A percentile compares a stretch with the other conserved stretches of the same genome.
Conservation (phyloP, 2,113 vertebrate species). For the Columbina picui region DNA sequence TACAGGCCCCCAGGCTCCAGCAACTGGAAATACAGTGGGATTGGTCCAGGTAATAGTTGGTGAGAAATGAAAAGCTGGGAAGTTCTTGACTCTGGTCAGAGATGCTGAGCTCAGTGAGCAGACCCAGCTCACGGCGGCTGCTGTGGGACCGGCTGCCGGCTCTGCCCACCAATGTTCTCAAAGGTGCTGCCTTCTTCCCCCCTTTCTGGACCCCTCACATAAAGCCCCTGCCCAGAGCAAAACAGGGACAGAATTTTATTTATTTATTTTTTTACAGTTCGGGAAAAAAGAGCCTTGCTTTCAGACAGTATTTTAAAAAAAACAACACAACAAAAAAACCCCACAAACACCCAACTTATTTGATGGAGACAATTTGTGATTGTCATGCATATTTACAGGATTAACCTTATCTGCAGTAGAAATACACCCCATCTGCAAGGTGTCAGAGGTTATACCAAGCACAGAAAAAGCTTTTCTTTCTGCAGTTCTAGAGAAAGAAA, state of each 20-base stretch:
- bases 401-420: background rate
- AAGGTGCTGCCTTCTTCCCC: background rate
- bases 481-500: background rate
- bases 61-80: background rate
- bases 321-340: background rate
- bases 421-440: fast-evolving
- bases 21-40: background rate
- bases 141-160: background rate
- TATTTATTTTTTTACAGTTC: background rate
- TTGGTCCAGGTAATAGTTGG: background rate
- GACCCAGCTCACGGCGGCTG: fast-evolving
- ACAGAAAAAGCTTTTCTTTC: background rate
- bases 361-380: background rate
- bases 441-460: background rate
- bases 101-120: background rate
- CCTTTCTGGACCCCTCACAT: background rate
- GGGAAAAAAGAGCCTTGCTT: background rate
- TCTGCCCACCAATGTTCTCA: background rate
- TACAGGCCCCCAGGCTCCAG: background rate
- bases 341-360: background rate
- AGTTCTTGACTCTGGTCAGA: background rate
- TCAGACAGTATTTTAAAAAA: background rate
- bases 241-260: background rate
- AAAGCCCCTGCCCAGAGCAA: background rate
- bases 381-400: background rate